Conservation (phyloP, 2,888 invertebrate genomes). For the Torymus texanus region DNA sequence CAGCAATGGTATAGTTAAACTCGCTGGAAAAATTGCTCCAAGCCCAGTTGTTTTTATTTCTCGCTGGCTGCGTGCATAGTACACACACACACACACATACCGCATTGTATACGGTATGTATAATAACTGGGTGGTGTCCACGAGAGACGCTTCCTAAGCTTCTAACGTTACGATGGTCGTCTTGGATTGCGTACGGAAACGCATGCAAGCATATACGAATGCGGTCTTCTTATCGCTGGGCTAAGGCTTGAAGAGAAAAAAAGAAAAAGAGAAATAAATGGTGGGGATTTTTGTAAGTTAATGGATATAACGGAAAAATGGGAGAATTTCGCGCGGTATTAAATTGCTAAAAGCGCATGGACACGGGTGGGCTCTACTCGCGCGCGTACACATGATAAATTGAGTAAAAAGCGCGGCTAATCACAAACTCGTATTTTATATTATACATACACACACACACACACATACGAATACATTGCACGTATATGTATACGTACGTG, state of each 20-base stretch:
- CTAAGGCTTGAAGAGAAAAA: not conserved
- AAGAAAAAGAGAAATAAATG: not conserved
- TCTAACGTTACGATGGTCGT: constrained; percentile 34
- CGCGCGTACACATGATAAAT: not conserved
- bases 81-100: no score
- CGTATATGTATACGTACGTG: no score
- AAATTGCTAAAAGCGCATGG: constrained; percentile 14
- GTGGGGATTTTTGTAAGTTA: constrained; percentile 22
- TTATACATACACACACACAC: not conserved
- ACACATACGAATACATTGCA: no score
- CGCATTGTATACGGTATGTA: no score
- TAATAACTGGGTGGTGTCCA: not conserved
- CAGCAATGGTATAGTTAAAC: no score
- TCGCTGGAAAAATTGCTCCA: no score
- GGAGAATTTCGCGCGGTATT: constrained; percentile 6
- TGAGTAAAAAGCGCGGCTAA: constrained; percentile 25
- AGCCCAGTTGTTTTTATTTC: no score
- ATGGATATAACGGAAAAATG: constrained; percentile 3
- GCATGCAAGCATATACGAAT: not conserved
- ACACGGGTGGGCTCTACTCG: not conserved
- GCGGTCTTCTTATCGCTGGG: constrained; percentile 12
- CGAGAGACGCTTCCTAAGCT: constrained; percentile 30
- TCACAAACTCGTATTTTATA: constrained; percentile 4
- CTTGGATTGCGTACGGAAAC: constrained; percentile 26
- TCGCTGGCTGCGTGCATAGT: no score